Conservation (phyloP, 2,888 invertebrate genomes). For the Biston stratarius region DNA sequence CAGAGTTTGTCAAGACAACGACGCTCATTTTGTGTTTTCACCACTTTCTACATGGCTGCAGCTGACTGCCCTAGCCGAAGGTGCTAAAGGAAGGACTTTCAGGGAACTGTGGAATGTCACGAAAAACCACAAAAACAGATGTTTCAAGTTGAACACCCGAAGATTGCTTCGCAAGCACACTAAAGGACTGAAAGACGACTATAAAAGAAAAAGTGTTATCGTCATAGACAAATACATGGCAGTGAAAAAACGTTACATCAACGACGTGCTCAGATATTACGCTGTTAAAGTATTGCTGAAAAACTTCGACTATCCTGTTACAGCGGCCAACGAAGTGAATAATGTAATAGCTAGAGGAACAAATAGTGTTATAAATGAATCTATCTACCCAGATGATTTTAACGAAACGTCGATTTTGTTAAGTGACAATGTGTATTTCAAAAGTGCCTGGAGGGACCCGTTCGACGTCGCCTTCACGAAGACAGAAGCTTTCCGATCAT, state of each 20-base stretch:
- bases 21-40: conserved; percentile 70
- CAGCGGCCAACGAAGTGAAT: conserved; percentile 57
- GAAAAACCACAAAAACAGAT: conserved; percentile 55
- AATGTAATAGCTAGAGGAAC: conserved; percentile 52
- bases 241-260: conserved; percentile 58
- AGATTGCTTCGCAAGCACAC: conserved; percentile 56
- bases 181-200: conserved; percentile 51
- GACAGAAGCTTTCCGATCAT: conserved; percentile 50
- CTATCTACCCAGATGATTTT: conserved; percentile 63
- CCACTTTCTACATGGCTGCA: conserved; percentile 73
- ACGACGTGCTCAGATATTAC: conserved; percentile 54
- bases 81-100: conserved; percentile 59
- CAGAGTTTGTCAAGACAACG: conserved; percentile 59
- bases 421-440: conserved; percentile 65
- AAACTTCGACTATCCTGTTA: conserved; percentile 56
- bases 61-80: conserved; percentile 64
- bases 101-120: conserved; percentile 66
- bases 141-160: conserved; percentile 60
- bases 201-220: conserved; percentile 58
- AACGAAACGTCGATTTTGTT: conserved; percentile 57
- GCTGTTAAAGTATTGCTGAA: conserved; percentile 57
- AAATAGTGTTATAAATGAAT: conserved; percentile 50
- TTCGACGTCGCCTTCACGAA: conserved; percentile 59
- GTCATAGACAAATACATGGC: conserved; percentile 59
- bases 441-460: conserved; percentile 62